phyloP scores from a whole-genome alignment of 30 jellyfish, hydroid and myxozoan genomes.

The Hydractinia symbiolongicarpus region DNA sequence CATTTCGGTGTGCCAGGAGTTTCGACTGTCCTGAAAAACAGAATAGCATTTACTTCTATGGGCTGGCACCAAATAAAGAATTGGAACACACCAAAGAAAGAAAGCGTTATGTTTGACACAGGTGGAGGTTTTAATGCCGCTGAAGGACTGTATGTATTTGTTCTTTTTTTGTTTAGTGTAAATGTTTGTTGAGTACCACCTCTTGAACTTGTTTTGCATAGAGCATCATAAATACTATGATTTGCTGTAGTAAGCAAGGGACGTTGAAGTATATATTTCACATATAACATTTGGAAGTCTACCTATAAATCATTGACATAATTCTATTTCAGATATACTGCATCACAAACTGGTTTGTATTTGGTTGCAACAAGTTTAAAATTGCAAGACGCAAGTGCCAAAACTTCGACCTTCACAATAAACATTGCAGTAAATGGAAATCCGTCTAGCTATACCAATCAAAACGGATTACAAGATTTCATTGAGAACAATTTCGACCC shows the following conservation, averaged over 20 bases:
- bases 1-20: slow-evolving; percentile 61
- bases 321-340: slow-evolving; percentile 21
- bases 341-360: slow-evolving; percentile 65
- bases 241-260: too few relatives aligned
- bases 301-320: too few relatives aligned
- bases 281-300: too few relatives aligned
- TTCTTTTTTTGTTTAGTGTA: not conserved
- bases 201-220: too few relatives aligned
- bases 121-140: slow-evolving; percentile 67
- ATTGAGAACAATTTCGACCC: slow-evolving; percentile 37
- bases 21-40: slow-evolving; percentile 52
- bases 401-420: slow-evolving; percentile 43
- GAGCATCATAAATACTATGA: too few relatives aligned
- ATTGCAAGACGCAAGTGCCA: slow-evolving; percentile 55
- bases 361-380: slow-evolving; percentile 60
- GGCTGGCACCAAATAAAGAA: slow-evolving; percentile 59
- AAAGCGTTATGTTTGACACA: slow-evolving; percentile 42
- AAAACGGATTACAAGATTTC: slow-evolving; percentile 74
- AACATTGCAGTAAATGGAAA: slow-evolving; percentile 57
- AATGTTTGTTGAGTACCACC: not conserved
- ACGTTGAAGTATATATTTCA: too few relatives aligned
- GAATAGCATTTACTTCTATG: slow-evolving; percentile 19
- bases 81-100: slow-evolving; percentile 17
- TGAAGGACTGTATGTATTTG: slow-evolving; percentile 42
- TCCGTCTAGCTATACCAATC: slow-evolving; percentile 39